Base-by-base conservation (phyloP, 2,113 vertebrate species). In the Siniperca knerii region DNA sequence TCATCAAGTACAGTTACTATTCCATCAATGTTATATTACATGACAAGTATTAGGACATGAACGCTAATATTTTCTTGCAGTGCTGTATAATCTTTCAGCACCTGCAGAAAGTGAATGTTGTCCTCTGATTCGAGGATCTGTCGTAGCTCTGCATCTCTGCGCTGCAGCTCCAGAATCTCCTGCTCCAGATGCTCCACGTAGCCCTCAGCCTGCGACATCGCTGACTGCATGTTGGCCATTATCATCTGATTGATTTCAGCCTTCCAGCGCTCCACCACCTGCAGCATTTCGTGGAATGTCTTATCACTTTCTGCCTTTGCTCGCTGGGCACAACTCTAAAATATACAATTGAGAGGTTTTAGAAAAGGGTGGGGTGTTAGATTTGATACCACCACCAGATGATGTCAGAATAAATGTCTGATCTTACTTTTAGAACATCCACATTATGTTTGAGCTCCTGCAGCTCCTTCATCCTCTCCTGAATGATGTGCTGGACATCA, bases 51-150 rank as follows among this genome's bases (percentile, higher is more conserved):
- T 16, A n/a, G 15, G 29, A 44, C 35, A 25, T 15, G 1, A 61
- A 66, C 16, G 29, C 8, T 55, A 52, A n/a, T 4, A 8, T 2
- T 37, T 8, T 44, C 23, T 44, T 50, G 48, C 37, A 71, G 77
- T 50, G 33, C 11, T 37, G 21, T 48, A 4, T 42, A 5, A 77
- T 44, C 44, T 68, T 77, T 33, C 23, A 68, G 50, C 84, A 96
- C 96, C 95, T 96, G 95, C 73, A 96, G 81, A 60, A 96, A 96
- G 79, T 96, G 92, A 87, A 96, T 96, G 93, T 94, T 96, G 92
- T 96, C 95, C 83, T 96, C 95, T 0, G 96, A 96, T 50, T 96
- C 95, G 0, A 96, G 90, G 80, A 96, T 95, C 79, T 95, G 95
- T 50, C 93, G 81, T 0, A 96, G 89, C 81, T 96, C 96, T 10